These are phyloP conservation scores for Otolemur crassicaudatus DNA, from an alignment of 2,797 vertebrate genomes.

Conservation along the genomic window DNA sequence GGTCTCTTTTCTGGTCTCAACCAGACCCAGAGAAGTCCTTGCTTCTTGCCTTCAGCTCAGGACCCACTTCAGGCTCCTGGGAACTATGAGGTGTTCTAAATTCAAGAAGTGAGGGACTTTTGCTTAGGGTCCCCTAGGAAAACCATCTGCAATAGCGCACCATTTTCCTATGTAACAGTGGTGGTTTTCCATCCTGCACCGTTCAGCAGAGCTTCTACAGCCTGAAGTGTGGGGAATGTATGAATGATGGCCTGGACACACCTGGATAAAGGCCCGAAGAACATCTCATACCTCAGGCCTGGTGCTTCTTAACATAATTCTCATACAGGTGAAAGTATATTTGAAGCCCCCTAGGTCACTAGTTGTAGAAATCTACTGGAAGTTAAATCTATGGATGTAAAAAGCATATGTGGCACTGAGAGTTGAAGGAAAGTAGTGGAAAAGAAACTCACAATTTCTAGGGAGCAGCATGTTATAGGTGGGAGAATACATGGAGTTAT, in stretches of 20 bases:
- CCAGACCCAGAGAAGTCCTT: not conserved
- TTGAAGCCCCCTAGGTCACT: not conserved
- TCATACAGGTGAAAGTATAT: not conserved
- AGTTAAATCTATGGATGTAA: not conserved
- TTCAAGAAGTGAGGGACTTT: not conserved
- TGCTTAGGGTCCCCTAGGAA: not conserved
- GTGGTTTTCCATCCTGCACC: not conserved
- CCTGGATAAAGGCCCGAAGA: not conserved
- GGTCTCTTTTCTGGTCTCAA: not conserved
- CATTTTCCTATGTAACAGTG: not conserved
- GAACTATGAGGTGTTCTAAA: not conserved
- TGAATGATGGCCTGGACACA: not conserved
- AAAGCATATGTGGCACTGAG: not conserved
- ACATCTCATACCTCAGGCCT: not conserved
- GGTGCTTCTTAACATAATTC: not conserved
- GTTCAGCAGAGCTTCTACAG: not conserved
- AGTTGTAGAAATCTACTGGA: slow-evolving; percentile 6
- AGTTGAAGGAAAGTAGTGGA: not conserved
- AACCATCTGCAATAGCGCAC: not conserved
- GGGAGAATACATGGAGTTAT: not conserved
- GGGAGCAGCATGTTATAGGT: not conserved
- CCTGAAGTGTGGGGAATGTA: not conserved
- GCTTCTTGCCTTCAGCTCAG: not conserved
- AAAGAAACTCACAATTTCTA: not conserved
- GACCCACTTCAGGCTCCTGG: not conserved